A percentile compares a stretch with the other conserved stretches of the same genome.
phyloP scores from a whole-genome alignment of 1,140 invertebrate species.

The Micrasema minimum region DNA sequence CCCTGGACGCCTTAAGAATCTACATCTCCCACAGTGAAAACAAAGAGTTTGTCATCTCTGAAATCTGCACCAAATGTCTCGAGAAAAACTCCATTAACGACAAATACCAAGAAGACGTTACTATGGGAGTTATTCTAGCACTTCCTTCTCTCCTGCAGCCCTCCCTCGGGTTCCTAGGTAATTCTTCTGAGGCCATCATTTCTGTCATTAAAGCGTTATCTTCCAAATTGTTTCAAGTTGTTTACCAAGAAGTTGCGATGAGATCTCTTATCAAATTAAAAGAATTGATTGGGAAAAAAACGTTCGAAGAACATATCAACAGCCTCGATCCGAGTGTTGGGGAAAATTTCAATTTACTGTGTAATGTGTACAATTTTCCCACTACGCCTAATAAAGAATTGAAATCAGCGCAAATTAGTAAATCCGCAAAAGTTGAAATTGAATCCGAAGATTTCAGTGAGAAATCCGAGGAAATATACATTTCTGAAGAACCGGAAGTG shows the following conservation, averaged over 20 bases:
- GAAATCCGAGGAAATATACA: constrained; percentile 13
- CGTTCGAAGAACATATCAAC: constrained; percentile 69
- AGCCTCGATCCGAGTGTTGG: constrained; percentile 67
- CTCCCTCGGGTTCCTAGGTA: constrained; percentile 60
- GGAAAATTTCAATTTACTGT: constrained; percentile 74
- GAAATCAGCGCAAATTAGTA: not conserved
- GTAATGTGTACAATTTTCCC: constrained; percentile 70
- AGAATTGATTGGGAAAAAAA: constrained; percentile 71
- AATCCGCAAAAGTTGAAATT: not conserved
- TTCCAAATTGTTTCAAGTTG: constrained; percentile 73
- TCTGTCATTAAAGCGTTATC: constrained; percentile 70
- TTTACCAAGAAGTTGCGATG: constrained; percentile 75
- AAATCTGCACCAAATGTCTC: constrained; percentile 73
- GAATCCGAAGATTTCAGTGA: not conserved
- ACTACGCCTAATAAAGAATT: constrained; percentile 55
- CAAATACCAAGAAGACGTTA: constrained; percentile 70
- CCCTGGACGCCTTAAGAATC: constrained; percentile 75
- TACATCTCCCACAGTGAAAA: constrained; percentile 73
- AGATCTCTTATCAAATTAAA: constrained; percentile 75
- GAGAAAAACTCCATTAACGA: constrained; percentile 68
- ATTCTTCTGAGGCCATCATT: constrained; percentile 60
- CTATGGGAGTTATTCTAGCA: constrained; percentile 74
- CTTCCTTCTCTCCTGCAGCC: constrained; percentile 72
- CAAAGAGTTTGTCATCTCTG: constrained; percentile 69
- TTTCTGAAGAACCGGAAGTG: not conserved